Evolutionary conservation across 2,797 vertebrate species (phyloP), one percentile per base, ranked within the genome.

Genomic region (Labroides dimidiatus): DNA sequence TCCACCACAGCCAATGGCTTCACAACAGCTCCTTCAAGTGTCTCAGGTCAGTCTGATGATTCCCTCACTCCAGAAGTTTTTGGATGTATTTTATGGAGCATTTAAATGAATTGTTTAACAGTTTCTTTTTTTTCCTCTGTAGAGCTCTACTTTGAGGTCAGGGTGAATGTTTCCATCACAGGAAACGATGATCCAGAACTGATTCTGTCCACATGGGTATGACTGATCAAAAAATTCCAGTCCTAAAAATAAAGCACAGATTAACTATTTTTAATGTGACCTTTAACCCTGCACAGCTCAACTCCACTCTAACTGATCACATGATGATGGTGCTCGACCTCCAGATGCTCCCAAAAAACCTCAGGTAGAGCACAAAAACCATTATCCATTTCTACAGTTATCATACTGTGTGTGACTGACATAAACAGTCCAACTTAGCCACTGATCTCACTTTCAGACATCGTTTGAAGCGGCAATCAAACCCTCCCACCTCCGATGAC

Each of bases 141-240:
- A 95, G 95, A 91, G 41, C 71, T 80, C 41, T 95, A 91, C 58
- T 95, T 93, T 75, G 82, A 91, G 73, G 92, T 95, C 1, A 62
- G 59, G 60, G 76, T 91, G 21, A 91, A 84, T 1, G 69, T 93
- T 55, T 91, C 90, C 9, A 77, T 94, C 27, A 90, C 47, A 11
- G 90, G 87, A 51, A n/a, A 67, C 17, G 23, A 33, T 23, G 69
- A 90, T 10, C 61, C 85, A n/a, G 51, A 77, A 9, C 33, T 44
- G 10, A 58, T 78, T 43, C 79, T 93, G 44, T 67, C 52, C 57
- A 71, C 7, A n/a, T 95, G 93, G 92, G 94, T 93, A 81, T 10
- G 80, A 75, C 33, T 44, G 20, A 65, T 27, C 68, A 15, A 67
- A 48, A 11, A 20, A 4, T 14, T 60, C 14, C 20, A n/a, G 36